Percentiles rank a stretch among this genome's conserved stretches.
Evolutionary conservation across 2,797 vertebrate genomes (phyloP).

Genomic region (Notoglanidium macrostoma): DNA sequence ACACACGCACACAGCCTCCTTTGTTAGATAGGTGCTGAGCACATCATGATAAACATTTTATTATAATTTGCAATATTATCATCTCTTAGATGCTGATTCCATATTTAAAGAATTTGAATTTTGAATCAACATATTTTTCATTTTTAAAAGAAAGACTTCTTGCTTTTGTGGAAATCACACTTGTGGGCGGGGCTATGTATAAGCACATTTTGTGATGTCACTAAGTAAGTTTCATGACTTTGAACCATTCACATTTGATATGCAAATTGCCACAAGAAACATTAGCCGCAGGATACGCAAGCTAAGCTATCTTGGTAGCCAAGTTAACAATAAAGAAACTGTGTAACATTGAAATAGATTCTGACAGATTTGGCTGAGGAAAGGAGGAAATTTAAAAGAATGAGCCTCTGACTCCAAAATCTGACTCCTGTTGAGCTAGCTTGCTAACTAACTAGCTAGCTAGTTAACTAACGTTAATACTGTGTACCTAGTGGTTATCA

Average conservation of each 20-base stretch:
- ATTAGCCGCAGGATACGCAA: neutral
- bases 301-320: neutral
- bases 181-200: neutral
- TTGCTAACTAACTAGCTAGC: neutral
- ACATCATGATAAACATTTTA: neutral
- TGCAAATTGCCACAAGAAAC: neutral
- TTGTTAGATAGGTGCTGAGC: neutral
- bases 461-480: neutral
- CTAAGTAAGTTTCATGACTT: neutral
- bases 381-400: neutral
- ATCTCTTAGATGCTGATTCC: neutral
- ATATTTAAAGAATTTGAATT: neutral
- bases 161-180: neutral
- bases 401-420: neutral
- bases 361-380: neutral
- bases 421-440: neutral
- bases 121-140: neutral
- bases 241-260: neutral
- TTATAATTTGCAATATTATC: neutral
- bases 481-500: neutral
- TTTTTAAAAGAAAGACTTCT: neutral
- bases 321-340: no score
- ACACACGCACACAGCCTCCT: conserved; percentile 13
- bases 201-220: neutral
- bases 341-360: neutral